phyloP scores from a whole-genome alignment of 2,113 vertebrate species.

The Phalacrocorax carbo region DNA sequence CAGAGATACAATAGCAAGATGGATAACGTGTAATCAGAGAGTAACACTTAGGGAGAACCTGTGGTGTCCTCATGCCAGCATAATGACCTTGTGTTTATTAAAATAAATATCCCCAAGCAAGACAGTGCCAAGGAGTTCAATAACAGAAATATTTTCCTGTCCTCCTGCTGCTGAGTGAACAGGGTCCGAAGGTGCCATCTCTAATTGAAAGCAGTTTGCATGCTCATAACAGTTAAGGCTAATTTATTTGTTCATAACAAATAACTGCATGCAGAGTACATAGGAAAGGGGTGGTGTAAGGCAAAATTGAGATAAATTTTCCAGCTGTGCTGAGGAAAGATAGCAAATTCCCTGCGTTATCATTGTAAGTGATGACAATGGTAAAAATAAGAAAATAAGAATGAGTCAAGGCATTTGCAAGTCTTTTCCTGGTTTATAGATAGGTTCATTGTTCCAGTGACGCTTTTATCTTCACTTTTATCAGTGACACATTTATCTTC shows the following conservation, averaged over 20 bases:
- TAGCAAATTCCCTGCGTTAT: neutral
- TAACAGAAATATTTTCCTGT: slow-evolving; percentile 31
- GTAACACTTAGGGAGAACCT: slow-evolving; percentile 13
- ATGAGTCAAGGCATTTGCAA: neutral
- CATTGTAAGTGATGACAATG: neutral
- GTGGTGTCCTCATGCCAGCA: slow-evolving; percentile 16
- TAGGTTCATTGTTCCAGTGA: neutral
- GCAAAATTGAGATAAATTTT: slow-evolving; percentile 37
- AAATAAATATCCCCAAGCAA: slow-evolving; percentile 56
- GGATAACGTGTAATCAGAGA: slow-evolving; percentile 43
- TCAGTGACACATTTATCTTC: neutral
- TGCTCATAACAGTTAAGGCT: neutral
- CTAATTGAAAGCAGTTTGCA: slow-evolving; percentile 46
- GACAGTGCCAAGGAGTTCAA: neutral
- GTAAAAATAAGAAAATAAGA: slow-evolving; percentile 11
- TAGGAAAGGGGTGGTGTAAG: neutral
- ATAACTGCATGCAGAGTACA: slow-evolving; percentile 6
- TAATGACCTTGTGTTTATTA: slow-evolving; percentile 62
- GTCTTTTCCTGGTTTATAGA: neutral
- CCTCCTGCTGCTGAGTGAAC: slow-evolving; percentile 15
- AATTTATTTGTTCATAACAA: slow-evolving; percentile 61
- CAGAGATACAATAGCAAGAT: slow-evolving; percentile 13
- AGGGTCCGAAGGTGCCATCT: slow-evolving; percentile 32
- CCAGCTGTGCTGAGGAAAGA: neutral
- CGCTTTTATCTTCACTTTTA: neutral